Percentiles rank a stretch among this genome's conserved stretches.
phyloP scores from a whole-genome alignment of 2,113 vertebrate genomes.

The Albula glossodonta region DNA sequence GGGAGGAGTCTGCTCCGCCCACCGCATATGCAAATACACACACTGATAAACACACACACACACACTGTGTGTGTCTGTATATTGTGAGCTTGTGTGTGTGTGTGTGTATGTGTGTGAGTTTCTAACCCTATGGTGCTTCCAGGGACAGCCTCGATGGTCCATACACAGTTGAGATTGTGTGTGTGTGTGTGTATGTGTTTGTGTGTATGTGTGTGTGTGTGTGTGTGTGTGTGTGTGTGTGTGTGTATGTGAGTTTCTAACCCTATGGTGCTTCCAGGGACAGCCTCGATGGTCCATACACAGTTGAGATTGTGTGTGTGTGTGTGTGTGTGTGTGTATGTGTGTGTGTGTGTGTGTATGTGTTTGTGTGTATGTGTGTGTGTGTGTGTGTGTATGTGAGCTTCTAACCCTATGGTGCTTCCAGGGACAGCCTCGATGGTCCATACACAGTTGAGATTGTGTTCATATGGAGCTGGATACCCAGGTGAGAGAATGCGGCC shows the following conservation, averaged over 20 bases:
- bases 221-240: neutral
- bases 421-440: conserved; percentile 91
- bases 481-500: conserved; percentile 95
- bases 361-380: too few relatives aligned
- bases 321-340: too few relatives aligned
- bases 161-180: conserved; percentile 93
- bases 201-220: too few relatives aligned
- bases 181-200: too few relatives aligned
- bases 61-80: too few relatives aligned
- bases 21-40: too few relatives aligned
- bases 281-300: conserved; percentile 92
- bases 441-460: conserved; percentile 94
- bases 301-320: conserved; percentile 95
- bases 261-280: conserved; percentile 95
- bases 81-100: too few relatives aligned
- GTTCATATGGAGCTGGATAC: conserved; percentile 97
- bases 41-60: too few relatives aligned
- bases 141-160: conserved; percentile 91
- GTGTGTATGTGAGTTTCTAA: conserved; percentile 45
- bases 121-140: conserved; percentile 94
- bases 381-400: neutral
- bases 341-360: too few relatives aligned
- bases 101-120: neutral
- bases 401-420: conserved; percentile 89
- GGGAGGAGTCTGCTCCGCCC: too few relatives aligned